phyloP scores from a whole-genome alignment of 2,113 vertebrate species.

The Hydrochoerus hydrochaeris region DNA sequence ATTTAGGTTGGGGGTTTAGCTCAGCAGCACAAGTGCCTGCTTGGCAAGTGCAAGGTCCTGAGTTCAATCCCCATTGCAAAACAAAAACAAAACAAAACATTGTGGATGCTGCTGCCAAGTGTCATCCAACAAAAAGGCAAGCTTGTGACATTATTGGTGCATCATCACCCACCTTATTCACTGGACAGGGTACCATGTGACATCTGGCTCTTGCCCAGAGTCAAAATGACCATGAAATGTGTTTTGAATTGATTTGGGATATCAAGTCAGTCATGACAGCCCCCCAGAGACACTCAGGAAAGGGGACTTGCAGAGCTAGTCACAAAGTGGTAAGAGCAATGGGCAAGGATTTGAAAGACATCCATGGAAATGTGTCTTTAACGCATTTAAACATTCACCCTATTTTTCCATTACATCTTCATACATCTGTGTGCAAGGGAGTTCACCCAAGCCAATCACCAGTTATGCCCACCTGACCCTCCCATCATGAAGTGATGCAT shows the following conservation, averaged over 20 bases:
- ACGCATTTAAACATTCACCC: neutral
- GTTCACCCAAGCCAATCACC: neutral
- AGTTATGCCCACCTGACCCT: neutral
- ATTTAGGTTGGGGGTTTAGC: too few relatives aligned
- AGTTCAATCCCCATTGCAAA: too few relatives aligned
- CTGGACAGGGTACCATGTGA: neutral
- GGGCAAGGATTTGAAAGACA: neutral
- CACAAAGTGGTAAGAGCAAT: neutral
- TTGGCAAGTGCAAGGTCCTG: too few relatives aligned
- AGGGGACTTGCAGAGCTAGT: neutral
- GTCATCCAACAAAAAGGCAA: neutral
- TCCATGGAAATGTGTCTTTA: neutral
- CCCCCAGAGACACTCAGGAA: neutral
- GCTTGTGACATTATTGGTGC: neutral
- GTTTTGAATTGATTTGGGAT: neutral
- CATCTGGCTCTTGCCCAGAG: neutral
- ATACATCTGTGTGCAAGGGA: neutral
- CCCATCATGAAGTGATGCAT: too few relatives aligned
- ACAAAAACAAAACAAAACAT: neutral
- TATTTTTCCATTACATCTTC: neutral
- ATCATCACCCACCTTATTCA: neutral
- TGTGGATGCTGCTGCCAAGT: neutral
- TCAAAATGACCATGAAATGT: neutral
- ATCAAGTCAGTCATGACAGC: neutral
- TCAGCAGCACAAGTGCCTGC: too few relatives aligned